These are phyloP conservation scores for Rugalucina vietnamica DNA, from an alignment of 2,888 invertebrate genomes.

Conservation along the genomic window DNA sequence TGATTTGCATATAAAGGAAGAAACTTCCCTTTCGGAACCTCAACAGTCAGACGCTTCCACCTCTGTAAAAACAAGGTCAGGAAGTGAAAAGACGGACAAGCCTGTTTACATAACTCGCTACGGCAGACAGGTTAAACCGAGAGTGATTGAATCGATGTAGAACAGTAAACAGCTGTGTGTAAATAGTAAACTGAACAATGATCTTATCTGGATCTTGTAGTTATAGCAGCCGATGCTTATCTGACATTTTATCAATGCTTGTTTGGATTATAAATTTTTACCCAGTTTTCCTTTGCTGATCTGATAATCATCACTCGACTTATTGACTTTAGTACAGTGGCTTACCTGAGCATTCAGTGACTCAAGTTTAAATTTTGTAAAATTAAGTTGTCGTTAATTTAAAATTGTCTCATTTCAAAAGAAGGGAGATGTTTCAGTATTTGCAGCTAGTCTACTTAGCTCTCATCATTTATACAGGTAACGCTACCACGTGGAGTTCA, in stretches of 20 bases:
- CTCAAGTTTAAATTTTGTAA: background rate
- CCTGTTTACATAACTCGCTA: conserved; percentile 10
- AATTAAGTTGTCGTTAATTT: background rate
- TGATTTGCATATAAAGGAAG: conserved; percentile 3
- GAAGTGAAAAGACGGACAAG: background rate
- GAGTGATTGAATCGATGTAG: background rate
- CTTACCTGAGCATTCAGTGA: background rate
- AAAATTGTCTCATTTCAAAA: background rate
- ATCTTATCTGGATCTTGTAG: conserved; percentile 7
- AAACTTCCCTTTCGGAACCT: background rate
- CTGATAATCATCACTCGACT: background rate
- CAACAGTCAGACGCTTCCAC: background rate
- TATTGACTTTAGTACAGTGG: background rate
- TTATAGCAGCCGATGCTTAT: background rate
- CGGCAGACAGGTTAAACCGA: conserved; percentile 7
- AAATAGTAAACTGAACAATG: background rate
- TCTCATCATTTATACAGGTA: background rate
- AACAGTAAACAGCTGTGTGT: background rate
- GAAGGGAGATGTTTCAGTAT: conserved; percentile 14
- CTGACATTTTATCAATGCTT: background rate
- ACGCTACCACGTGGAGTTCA: background rate
- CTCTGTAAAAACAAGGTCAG: conserved; percentile 3
- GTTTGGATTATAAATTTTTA: background rate
- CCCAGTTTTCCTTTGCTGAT: background rate
- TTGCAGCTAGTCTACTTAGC: conserved; percentile 5